Evolutionary conservation across 1,140 invertebrate species (phyloP).

Genomic region (Cotesia chilonis): DNA sequence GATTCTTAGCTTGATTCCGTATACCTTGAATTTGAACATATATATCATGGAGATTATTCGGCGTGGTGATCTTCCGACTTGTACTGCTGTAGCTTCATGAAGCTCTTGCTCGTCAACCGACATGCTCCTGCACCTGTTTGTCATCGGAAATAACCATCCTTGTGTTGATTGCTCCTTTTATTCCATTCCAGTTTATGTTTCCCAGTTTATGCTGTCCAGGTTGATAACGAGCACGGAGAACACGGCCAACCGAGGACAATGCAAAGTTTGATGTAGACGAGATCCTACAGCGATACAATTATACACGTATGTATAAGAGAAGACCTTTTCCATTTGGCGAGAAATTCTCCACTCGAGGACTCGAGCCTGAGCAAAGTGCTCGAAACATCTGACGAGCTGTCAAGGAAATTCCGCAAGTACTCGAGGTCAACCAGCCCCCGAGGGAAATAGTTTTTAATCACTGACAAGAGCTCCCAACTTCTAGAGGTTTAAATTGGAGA

Average conservation of each 20-base stretch:
- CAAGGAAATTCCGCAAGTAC: conserved; percentile 35
- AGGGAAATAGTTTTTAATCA: conserved; percentile 33
- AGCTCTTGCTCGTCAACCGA: not conserved
- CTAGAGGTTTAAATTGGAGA: conserved; percentile 33
- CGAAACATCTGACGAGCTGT: conserved; percentile 39
- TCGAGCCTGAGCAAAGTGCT: conserved; percentile 33
- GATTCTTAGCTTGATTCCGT: too few relatives aligned
- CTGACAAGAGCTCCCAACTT: conserved; percentile 2
- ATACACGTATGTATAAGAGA: not conserved
- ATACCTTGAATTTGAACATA: too few relatives aligned
- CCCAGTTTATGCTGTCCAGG: not conserved
- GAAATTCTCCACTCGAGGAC: conserved; percentile 35
- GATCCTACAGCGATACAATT: not conserved
- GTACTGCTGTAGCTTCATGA: not conserved
- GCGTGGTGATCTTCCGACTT: not conserved
- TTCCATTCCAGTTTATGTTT: not conserved
- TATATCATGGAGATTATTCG: not conserved
- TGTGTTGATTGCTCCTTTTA: not conserved
- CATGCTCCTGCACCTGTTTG: conserved; percentile 15
- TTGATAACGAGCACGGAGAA: not conserved
- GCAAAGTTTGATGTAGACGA: conserved; percentile 17
- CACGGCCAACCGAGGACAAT: not conserved
- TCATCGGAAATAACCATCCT: not conserved
- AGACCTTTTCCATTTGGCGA: conserved; percentile 14
- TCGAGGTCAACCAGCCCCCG: conserved; percentile 14